Evolutionary conservation across 2,797 vertebrate genomes (phyloP).

Genomic region (Darevskia mixta): DNA sequence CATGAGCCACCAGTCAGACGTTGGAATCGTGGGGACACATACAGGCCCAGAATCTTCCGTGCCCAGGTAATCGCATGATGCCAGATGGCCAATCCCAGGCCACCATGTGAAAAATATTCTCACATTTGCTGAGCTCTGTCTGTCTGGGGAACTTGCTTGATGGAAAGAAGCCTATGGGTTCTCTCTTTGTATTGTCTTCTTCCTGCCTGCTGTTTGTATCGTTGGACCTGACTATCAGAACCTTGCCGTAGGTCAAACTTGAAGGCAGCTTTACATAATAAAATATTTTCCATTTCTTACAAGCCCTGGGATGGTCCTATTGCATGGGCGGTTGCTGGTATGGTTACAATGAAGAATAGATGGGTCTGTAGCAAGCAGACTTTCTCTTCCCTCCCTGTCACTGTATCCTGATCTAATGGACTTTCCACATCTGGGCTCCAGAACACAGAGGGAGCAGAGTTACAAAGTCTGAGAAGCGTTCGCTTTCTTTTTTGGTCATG

Average conservation of each 20-base stretch:
- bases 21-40: background rate
- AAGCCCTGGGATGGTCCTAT: background rate
- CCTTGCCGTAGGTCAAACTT: background rate
- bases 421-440: constrained; percentile 75
- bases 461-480: constrained; percentile 64
- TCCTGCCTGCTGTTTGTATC: background rate
- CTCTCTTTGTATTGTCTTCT: background rate
- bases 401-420: constrained; percentile 46
- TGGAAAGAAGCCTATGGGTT: background rate
- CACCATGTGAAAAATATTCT: too few relatives aligned
- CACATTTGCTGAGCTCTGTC: background rate
- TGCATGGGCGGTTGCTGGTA: constrained; percentile 29
- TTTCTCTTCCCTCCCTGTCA: constrained; percentile 59
- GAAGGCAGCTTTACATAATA: background rate
- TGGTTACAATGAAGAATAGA: constrained; percentile 51
- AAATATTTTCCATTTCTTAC: background rate
- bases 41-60: background rate
- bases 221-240: background rate
- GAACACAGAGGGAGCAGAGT: constrained; percentile 57
- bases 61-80: background rate
- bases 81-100: background rate
- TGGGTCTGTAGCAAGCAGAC: constrained; percentile 57
- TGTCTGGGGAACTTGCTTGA: background rate
- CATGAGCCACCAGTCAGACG: background rate
- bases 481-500: constrained; percentile 3